A percentile compares a stretch with the other conserved stretches of the same genome.
Conservation (phyloP, 1,140 invertebrate species). For the Orius laevigatus region DNA sequence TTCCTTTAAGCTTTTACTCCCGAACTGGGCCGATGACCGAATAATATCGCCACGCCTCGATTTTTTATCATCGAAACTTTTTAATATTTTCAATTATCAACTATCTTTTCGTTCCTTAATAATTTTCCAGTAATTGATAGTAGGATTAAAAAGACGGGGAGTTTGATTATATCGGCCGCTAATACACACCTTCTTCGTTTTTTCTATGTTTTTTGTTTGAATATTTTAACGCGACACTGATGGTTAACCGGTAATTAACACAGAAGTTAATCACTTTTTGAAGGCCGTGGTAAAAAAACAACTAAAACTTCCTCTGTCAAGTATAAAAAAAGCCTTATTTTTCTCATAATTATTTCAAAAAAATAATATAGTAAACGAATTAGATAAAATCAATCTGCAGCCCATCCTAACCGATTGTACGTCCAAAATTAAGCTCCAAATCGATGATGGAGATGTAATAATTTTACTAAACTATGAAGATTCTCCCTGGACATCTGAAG, state of each 20-base stretch:
- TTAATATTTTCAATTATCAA: slow-evolving; percentile 3
- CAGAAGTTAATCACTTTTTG: slow-evolving; percentile 2
- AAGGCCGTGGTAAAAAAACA: not conserved
- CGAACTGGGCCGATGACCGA: slow-evolving; percentile 4
- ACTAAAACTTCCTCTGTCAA: not conserved
- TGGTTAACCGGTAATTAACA: not conserved
- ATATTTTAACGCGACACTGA: not conserved
- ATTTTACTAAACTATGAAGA: too few species aligned
- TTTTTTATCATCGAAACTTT: not conserved
- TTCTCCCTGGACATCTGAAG: too few species aligned
- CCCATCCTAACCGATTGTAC: too few species aligned
- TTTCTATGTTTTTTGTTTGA: slow-evolving; percentile 1
- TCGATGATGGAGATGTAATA: too few species aligned
- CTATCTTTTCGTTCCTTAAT: not conserved
- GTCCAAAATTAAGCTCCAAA: too few species aligned
- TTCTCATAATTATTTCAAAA: too few species aligned
- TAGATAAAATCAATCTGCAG: too few species aligned
- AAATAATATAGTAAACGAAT: too few species aligned
- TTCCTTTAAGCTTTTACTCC: not conserved
- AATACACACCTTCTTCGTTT: not conserved
- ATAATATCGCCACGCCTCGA: not conserved
- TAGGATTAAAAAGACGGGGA: not conserved
- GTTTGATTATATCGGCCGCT: not conserved
- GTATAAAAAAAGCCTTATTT: too few species aligned
- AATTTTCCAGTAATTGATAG: slow-evolving; percentile 2